Evolutionary conservation across 1,140 invertebrate genomes (phyloP), one percentile per base, ranked within the genome.

Genomic region (Popillia japonica): DNA sequence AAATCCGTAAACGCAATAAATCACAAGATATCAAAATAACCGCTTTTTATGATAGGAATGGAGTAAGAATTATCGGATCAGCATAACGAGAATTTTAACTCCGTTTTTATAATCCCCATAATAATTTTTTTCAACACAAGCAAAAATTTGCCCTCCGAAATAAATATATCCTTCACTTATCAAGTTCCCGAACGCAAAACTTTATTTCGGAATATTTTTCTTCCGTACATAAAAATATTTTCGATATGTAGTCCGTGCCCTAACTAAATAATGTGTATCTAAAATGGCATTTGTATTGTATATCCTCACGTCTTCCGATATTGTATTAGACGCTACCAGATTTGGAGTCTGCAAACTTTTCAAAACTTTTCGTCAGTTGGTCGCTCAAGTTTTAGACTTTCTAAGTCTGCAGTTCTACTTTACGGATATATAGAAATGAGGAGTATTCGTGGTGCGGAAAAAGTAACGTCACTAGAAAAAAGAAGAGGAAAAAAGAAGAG

Each of bases 351-450:
- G 48, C 48, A 55, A 55, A 55, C 48, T 55, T 55, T 17, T 55
- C 48, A 17, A 4, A 55, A 55, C 48, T 55, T 55, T 55, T 55
- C 48, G 48, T 55, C 48, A 55, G 48, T 55, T 55, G 48, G 48
- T 55, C 48, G 48, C 48, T 55, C 11, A 55, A 55, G 48, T 55
- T 55, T 55, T 55, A 55, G 48, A 55, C 48, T 55, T 55, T 55
- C 14, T 55, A 55, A 55, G 48, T 55, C 11, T 55, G 48, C 17
- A 55, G 48, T 55, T 55, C 14, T 17, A 55, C 48, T 55, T 55
- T 55, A 17, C 48, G 48, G 48, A 55, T 55, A 55, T 34, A 34
- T 55, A 55, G 48, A 55, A 55, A 55, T 55, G 17, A 55, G 48
- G 48, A 55, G 17, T 17, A 55, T 55, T 55, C 11, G 11, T n/a